These are phyloP conservation scores for Drosophila meridiana DNA, from an alignment of 2,888 invertebrate genomes.

Conservation along the genomic window DNA sequence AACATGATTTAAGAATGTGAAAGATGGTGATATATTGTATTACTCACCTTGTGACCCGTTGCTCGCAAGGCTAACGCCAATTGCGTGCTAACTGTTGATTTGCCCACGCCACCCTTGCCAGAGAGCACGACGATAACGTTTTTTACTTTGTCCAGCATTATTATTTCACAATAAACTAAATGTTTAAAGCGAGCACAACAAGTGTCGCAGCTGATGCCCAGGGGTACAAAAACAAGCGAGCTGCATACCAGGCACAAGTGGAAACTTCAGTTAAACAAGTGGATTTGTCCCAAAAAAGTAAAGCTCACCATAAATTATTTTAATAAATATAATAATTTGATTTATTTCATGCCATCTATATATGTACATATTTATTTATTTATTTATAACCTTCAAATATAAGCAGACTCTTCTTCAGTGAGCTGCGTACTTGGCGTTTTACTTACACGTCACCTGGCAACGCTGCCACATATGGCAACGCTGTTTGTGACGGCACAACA, in stretches of 20 bases:
- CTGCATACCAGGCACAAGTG: not conserved
- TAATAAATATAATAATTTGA: not conserved
- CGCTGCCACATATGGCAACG: slow-evolving; percentile 29
- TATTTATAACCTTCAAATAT: not conserved
- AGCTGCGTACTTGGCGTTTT: slow-evolving; percentile 1
- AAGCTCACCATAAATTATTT: too few relatives aligned
- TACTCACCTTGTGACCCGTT: slow-evolving; percentile 90
- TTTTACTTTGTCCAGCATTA: slow-evolving; percentile 92
- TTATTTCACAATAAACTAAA: slow-evolving; percentile 9
- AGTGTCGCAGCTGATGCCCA: slow-evolving; percentile 38
- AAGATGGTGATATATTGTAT: not conserved
- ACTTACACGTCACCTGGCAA: slow-evolving; percentile 23
- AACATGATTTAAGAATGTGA: not conserved
- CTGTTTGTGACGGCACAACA: slow-evolving; percentile 38
- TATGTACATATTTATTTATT: not conserved
- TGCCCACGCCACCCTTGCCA: slow-evolving; percentile 99
- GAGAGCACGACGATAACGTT: slow-evolving; percentile 96
- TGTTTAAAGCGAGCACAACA: slow-evolving; percentile 15
- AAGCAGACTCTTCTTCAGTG: not conserved
- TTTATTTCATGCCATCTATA: not conserved
- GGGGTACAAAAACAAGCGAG: slow-evolving; percentile 9
- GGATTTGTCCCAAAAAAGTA: not conserved
- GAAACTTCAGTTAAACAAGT: not conserved
- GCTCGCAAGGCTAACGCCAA: slow-evolving; percentile 94
- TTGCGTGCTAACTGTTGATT: slow-evolving; percentile 98